phyloP scores from a whole-genome alignment of 2,888 invertebrate genomes.

The Itoplectis maculator region DNA sequence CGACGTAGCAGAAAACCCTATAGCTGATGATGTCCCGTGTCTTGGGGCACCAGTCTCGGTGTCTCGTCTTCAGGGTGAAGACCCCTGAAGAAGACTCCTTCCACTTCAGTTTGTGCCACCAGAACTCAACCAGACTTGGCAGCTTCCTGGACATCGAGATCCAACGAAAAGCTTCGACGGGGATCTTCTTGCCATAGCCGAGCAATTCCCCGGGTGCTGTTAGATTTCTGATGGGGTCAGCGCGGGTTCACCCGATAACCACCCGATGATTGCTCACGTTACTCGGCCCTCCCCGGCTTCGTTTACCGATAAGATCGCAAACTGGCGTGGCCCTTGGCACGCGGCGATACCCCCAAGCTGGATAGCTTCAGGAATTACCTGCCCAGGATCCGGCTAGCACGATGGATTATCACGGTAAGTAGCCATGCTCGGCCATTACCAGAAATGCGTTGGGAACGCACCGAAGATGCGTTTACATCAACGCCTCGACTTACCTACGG shows the following conservation, averaged over 20 bases:
- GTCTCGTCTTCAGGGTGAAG: not conserved
- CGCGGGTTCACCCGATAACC: constrained; percentile 74
- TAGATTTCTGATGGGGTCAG: constrained; percentile 73
- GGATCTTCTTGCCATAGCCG: constrained; percentile 22
- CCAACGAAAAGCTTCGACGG: constrained; percentile 26
- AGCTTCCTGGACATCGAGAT: not conserved
- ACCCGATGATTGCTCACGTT: constrained; percentile 78
- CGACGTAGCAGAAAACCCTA: constrained; percentile 80
- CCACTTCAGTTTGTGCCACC: not conserved
- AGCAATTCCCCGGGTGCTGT: constrained; percentile 66
- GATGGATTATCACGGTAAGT: not conserved
- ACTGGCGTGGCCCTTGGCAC: constrained; percentile 27
- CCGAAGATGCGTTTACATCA: constrained; percentile 19
- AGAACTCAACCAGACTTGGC: constrained; percentile 6
- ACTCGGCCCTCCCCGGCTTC: constrained; percentile 69
- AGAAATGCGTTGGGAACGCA: constrained; percentile 24
- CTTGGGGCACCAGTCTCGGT: constrained; percentile 8
- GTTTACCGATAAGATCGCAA: constrained; percentile 77
- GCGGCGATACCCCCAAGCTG: constrained; percentile 24
- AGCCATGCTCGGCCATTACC: not conserved
- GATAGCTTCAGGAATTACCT: constrained; percentile 19
- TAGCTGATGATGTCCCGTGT: constrained; percentile 21
- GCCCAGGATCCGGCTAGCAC: not conserved
- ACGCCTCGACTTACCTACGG: constrained; percentile 13
- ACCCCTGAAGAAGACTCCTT: too few species aligned